Evolutionary conservation across 2,888 invertebrate species (phyloP).

Genomic region (Idaea straminata): DNA sequence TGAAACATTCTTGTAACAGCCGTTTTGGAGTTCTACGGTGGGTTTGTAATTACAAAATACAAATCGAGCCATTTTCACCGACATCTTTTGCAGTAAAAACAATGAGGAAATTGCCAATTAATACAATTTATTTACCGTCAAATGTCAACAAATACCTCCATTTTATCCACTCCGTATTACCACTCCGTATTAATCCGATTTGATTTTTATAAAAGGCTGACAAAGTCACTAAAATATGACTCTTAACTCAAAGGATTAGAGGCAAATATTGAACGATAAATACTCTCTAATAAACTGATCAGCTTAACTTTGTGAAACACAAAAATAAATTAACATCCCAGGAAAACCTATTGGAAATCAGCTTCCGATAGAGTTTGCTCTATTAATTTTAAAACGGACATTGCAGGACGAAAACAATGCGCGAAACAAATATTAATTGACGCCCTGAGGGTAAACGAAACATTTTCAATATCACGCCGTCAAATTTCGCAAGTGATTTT

Average conservation of each 20-base stretch:
- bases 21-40: too few species aligned
- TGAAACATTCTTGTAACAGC: too few species aligned
- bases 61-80: too few species aligned
- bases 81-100: too few species aligned
- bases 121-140: too few species aligned
- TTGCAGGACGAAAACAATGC: not conserved
- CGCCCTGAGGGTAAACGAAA: too few species aligned
- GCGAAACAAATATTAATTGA: too few species aligned
- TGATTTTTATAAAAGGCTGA: not conserved
- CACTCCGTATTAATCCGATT: not conserved
- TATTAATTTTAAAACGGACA: constrained; percentile 30
- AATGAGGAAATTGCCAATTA: too few species aligned
- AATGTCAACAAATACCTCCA: not conserved
- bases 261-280: not conserved
- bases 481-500: too few species aligned
- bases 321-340: constrained; percentile 28
- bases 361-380: constrained; percentile 26
- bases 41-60: too few species aligned
- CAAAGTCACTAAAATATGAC: not conserved
- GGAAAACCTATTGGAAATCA: constrained; percentile 24
- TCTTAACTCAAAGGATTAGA: not conserved
- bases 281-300: constrained; percentile 19
- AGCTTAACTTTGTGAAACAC: constrained; percentile 24
- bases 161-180: not conserved
- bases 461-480: too few species aligned